Percentiles rank a stretch among this genome's conserved stretches.
Evolutionary conservation across 2,888 invertebrate genomes (phyloP).

Genomic region (Cyclophora albipunctata): DNA sequence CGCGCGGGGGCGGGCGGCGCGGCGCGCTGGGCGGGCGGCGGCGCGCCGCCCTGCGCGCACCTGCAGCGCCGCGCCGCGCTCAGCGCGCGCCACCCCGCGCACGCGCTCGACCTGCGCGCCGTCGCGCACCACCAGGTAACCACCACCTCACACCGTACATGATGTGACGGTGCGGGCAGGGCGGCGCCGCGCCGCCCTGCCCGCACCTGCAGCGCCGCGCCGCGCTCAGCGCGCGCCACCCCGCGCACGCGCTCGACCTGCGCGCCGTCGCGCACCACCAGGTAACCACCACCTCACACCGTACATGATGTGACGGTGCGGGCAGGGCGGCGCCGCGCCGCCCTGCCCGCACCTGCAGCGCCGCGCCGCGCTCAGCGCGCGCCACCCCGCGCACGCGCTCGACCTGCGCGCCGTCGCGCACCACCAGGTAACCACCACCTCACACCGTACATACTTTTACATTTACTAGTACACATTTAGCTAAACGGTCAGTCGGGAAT

Average conservation of each 20-base stretch:
- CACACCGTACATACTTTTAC: not conserved
- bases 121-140: constrained; percentile 82
- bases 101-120: constrained; percentile 83
- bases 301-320: too few species aligned
- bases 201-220: constrained; percentile 83
- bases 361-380: constrained; percentile 78
- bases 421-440: too few species aligned
- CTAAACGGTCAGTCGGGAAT: too few species aligned
- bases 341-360: constrained; percentile 80
- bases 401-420: constrained; percentile 81
- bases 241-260: constrained; percentile 86
- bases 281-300: constrained; percentile 44
- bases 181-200: constrained; percentile 19
- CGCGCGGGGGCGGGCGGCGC: constrained; percentile 55
- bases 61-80: constrained; percentile 82
- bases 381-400: constrained; percentile 88
- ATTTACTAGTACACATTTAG: too few species aligned
- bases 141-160: too few species aligned
- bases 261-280: constrained; percentile 82
- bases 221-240: constrained; percentile 82
- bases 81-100: constrained; percentile 85
- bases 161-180: too few species aligned
- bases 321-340: constrained; percentile 34
- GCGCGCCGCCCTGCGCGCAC: constrained; percentile 60
- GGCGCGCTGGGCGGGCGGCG: constrained; percentile 52